Evolutionary conservation across 2,113 vertebrate species (phyloP).

Genomic region (Semicossyphus pulcher): DNA sequence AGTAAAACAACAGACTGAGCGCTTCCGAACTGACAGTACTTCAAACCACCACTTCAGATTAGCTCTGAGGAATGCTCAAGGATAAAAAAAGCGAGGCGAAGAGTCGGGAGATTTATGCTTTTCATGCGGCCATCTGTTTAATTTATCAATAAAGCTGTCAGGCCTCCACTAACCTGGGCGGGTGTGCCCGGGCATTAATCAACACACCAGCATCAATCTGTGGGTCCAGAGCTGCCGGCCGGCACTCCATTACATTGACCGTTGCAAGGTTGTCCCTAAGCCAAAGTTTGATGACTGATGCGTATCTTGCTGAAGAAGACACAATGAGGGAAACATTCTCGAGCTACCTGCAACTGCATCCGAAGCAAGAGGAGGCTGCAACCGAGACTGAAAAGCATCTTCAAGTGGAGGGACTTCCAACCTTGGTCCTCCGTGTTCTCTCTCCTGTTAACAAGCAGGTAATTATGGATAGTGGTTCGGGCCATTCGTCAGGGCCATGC

Average conservation of each 20-base stretch:
- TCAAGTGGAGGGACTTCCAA: constrained; percentile 3
- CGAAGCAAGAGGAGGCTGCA: background rate
- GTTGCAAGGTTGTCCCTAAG: constrained; percentile 59
- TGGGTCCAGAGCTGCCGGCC: constrained; percentile 50
- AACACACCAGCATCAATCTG: constrained; percentile 77
- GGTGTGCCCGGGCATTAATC: constrained; percentile 74
- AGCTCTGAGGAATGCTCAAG: constrained; percentile 50
- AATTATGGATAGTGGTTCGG: constrained; percentile 79
- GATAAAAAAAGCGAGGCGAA: constrained; percentile 22
- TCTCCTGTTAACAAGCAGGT: constrained; percentile 74
- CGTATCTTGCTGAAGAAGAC: constrained; percentile 40
- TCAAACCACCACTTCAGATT: constrained; percentile 53
- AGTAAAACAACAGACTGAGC: constrained; percentile 34
- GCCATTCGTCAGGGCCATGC: constrained; percentile 67
- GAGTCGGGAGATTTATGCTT: constrained; percentile 74
- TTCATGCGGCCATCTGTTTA: constrained; percentile 73
- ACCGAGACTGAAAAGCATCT: constrained; percentile 4
- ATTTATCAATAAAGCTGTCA: constrained; percentile 83
- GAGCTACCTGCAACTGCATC: constrained; percentile 16
- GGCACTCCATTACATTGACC: constrained; percentile 70
- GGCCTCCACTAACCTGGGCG: constrained; percentile 74
- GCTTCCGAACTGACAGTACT: constrained; percentile 30
- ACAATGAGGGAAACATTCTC: constrained; percentile 23
- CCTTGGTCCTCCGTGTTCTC: constrained; percentile 45
- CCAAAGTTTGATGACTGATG: constrained; percentile 64